phyloP scores from a whole-genome alignment of 2,888 invertebrate genomes.

The Lordiphosa andalusiaca region DNA sequence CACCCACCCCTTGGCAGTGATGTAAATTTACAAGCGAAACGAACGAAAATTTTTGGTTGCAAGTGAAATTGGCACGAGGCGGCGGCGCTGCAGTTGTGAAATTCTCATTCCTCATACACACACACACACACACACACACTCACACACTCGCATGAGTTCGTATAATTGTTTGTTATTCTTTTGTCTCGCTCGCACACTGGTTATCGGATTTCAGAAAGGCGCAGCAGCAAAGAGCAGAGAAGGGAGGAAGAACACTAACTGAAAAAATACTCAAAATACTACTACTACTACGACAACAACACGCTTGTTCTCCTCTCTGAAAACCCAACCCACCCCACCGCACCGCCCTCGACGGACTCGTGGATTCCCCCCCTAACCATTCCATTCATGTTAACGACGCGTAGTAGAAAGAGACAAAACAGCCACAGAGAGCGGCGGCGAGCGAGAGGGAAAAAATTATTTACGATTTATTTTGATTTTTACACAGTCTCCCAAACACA shows the following conservation, averaged over 20 bases:
- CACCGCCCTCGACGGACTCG: conserved; percentile 4
- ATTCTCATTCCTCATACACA: conserved; percentile 51
- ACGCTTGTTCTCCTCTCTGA: conserved; percentile 29
- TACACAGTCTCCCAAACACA: conserved; percentile 21
- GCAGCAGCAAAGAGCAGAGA: conserved; percentile 35
- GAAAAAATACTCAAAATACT: conserved; percentile 59
- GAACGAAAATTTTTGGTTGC: conserved; percentile 34
- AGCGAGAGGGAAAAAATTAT: conserved; percentile 50
- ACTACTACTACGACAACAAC: conserved; percentile 60
- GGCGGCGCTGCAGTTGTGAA: conserved; percentile 53
- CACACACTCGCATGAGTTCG: conserved; percentile 4
- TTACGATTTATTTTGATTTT: conserved; percentile 71
- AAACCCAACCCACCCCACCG: conserved; percentile 4
- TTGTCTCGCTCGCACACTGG: conserved; percentile 65
- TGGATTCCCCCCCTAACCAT: conserved; percentile 52
- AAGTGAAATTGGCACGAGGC: conserved; percentile 70
- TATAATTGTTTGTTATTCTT: conserved; percentile 75
- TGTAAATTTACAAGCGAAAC: conserved; percentile 52
- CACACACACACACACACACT: conserved; percentile 45
- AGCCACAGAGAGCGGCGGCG: conserved; percentile 23
- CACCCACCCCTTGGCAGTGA: conserved; percentile 7
- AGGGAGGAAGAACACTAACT: conserved; percentile 41
- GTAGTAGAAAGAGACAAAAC: conserved; percentile 58
- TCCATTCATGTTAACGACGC: conserved; percentile 61
- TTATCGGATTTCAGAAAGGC: conserved; percentile 70